Conservation (phyloP, 2,797 vertebrate genomes). For the Fratercula arctica region DNA sequence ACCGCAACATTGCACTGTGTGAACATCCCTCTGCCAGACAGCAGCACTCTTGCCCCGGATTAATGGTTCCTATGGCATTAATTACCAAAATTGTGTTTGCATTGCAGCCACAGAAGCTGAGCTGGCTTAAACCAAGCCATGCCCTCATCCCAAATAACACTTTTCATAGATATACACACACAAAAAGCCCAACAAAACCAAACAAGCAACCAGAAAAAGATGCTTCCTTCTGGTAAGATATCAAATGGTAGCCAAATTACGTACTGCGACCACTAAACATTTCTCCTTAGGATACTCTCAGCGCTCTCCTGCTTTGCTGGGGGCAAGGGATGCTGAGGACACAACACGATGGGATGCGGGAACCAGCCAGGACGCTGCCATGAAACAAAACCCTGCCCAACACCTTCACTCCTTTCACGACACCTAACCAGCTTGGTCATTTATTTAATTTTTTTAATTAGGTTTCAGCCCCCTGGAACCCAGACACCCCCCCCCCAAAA, state of each 20-base stretch:
- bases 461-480: not conserved
- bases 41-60: not conserved
- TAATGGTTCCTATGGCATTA: not conserved
- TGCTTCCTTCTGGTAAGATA: not conserved
- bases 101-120: not conserved
- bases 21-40: not conserved
- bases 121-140: not conserved
- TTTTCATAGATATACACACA: not conserved
- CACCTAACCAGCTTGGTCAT: fast-evolving
- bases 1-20: fast-evolving
- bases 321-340: not conserved
- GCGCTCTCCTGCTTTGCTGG: not conserved
- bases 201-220: not conserved
- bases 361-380: not conserved
- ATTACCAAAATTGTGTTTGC: not conserved
- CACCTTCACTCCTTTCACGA: not conserved
- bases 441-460: not conserved
- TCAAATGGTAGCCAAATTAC: not conserved
- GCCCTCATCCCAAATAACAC: not conserved
- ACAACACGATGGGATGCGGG: not conserved
- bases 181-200: not conserved
- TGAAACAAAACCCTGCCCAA: not conserved
- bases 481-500: not conserved
- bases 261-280: fast-evolving
- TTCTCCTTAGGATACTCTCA: not conserved